Evolutionary conservation across 2,113 vertebrate genomes (phyloP).

Genomic region (Struthidea cinerea): DNA sequence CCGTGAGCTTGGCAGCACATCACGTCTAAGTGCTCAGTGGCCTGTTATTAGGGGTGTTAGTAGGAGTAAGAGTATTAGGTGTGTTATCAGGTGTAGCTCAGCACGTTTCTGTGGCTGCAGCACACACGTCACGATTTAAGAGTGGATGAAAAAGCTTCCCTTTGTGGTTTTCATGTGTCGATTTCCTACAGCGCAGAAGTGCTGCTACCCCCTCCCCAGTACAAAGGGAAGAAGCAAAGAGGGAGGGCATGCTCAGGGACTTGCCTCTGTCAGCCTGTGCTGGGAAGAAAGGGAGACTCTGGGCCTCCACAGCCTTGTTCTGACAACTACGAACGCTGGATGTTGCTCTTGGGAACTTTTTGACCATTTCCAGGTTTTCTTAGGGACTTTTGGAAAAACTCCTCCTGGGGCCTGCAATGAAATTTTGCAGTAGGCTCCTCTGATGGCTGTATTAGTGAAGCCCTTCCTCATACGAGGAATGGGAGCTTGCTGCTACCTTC

Average conservation of each 20-base stretch:
- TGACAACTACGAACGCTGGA: neutral
- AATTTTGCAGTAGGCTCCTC: slow-evolving; percentile 36
- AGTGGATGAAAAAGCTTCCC: neutral
- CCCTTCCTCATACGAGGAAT: neutral
- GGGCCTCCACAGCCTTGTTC: slow-evolving; percentile 44
- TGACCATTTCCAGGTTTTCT: neutral
- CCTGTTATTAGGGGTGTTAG: slow-evolving; percentile 8
- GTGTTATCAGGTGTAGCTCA: neutral
- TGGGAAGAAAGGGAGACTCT: slow-evolving; percentile 34
- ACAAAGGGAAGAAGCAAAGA: slow-evolving; percentile 42
- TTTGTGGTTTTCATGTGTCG: neutral
- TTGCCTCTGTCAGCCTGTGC: slow-evolving; percentile 36
- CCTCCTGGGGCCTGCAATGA: slow-evolving; percentile 44
- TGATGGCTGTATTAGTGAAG: neutral
- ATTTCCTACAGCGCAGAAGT: neutral
- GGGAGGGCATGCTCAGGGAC: slow-evolving; percentile 46
- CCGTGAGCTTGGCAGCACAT: neutral
- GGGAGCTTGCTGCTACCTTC: neutral
- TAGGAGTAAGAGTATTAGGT: slow-evolving; percentile 15
- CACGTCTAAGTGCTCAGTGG: neutral
- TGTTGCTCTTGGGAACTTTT: slow-evolving; percentile 39
- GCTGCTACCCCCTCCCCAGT: neutral
- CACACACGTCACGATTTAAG: neutral
- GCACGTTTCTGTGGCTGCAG: neutral
- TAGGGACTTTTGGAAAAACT: slow-evolving; percentile 32